Evolutionary conservation across 2,797 vertebrate species (phyloP).

Genomic region (Acanthornis magna): DNA sequence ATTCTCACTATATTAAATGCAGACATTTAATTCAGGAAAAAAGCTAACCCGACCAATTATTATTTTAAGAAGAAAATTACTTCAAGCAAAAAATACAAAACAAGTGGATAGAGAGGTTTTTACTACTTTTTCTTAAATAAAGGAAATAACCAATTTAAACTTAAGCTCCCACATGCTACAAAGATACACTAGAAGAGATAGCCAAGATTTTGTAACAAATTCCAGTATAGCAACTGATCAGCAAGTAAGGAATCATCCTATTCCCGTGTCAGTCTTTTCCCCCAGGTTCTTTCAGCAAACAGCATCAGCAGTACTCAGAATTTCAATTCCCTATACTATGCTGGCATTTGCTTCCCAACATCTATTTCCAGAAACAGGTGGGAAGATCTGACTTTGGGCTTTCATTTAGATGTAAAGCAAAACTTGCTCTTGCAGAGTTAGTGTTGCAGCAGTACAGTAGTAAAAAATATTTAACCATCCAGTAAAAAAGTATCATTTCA

Average conservation of each 20-base stretch:
- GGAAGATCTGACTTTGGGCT: background rate
- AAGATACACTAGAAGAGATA: background rate
- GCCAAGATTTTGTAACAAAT: background rate
- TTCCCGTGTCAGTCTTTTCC: background rate
- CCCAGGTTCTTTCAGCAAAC: background rate
- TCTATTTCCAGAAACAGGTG: background rate
- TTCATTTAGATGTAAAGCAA: background rate
- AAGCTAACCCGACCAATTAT: background rate
- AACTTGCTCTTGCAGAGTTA: background rate
- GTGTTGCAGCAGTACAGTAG: background rate
- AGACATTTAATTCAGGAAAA: constrained; percentile 47
- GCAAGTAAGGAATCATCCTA: background rate
- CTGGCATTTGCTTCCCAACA: background rate
- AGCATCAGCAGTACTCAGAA: background rate
- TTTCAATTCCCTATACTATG: fast-evolving
- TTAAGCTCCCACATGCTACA: background rate
- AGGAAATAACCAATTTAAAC: constrained; percentile 32
- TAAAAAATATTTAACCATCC: background rate
- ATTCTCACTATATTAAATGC: constrained; percentile 56
- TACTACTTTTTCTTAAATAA: background rate
- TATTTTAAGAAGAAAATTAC: constrained; percentile 6
- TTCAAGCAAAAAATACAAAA: constrained; percentile 13
- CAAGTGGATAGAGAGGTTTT: background rate
- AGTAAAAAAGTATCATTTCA: background rate
- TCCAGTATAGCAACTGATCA: background rate